Base-by-base conservation (phyloP, 2,888 invertebrate genomes). In the Drosophila lacicola region DNA sequence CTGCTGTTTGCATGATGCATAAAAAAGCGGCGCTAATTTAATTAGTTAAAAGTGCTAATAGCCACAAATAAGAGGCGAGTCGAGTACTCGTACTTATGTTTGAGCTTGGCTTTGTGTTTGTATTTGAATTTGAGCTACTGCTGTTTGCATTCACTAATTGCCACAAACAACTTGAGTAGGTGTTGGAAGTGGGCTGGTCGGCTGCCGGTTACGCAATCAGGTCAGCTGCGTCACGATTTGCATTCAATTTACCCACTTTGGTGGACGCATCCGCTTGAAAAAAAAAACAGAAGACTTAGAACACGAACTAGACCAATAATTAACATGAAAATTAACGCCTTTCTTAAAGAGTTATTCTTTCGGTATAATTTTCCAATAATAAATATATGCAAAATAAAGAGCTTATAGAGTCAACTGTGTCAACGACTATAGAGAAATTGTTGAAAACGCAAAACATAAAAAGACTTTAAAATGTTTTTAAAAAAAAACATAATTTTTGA, bases 1-100 rank as follows among this genome's bases (percentile, higher is more conserved):
- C n/a, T 33, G 33, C 44, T 55, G 21, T 14, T 51, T 70, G 53
- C 34, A 21, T 39, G 50, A 45, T 58, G 69, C 70, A 65, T 37
- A 69, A 51, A 56, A 62, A 77, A 68, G 60, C 50, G 80, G 66
- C 64, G 86, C 74, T 86, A 86, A 88, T 86, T 86, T 80, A 86
- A 83, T 88, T 88, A 78, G 78, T 58, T 65, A 55, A 79, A 78
- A 60, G 75, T 74, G 71, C 63, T 78, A 80, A 71, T 58, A 62
- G 66, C 53, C 45, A 50, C 58, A 66, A 74, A 67, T 41, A 50
- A 51, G 58, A 17, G 56, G 50, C 49, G 44, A 66, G 64, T 55
- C 41, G 41, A 51, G 70, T 66, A 66, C 45, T 57, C 36, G 62
- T 49, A 46, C 51, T 63, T 47, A 60, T 60, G 64, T 61, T 73